A percentile compares a stretch with the other conserved stretches of the same genome.
These are phyloP conservation scores for Sarotherodon lohbergeri DNA, from an alignment of 2,113 vertebrate genomes.

Conservation along the genomic window DNA sequence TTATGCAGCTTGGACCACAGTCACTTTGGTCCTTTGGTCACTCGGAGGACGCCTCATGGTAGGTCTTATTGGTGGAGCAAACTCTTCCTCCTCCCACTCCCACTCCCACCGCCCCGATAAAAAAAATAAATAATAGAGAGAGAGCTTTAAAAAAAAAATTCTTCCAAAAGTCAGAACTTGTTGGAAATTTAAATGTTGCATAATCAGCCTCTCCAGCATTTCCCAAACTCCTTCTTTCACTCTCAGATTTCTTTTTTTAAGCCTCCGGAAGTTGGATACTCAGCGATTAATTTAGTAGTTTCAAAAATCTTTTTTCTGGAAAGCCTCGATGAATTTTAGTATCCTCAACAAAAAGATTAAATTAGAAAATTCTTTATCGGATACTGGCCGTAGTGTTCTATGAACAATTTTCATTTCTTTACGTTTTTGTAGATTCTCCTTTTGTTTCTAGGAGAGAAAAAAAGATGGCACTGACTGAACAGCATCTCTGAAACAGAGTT, in stretches of 20 bases:
- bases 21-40: not conserved
- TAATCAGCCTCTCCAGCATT: constrained; percentile 16
- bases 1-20: not conserved
- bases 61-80: constrained; percentile 48
- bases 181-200: not conserved
- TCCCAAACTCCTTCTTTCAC: not conserved
- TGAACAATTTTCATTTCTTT: not conserved
- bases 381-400: not conserved
- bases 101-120: not conserved
- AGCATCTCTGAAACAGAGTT: not conserved
- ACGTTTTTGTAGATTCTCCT: not conserved
- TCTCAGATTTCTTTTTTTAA: not conserved
- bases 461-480: not conserved
- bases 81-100: constrained; percentile 38
- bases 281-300: not conserved
- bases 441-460: accelerated
- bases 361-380: not conserved
- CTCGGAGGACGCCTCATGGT: not conserved
- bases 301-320: not conserved
- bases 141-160: not conserved
- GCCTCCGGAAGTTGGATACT: not conserved
- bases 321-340: not conserved
- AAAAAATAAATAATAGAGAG: not conserved
- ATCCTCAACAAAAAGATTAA: not conserved
- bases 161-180: not conserved